Evolutionary conservation across 2,113 vertebrate species (phyloP), one percentile per base, ranked within the genome.

Genomic region (Vireo altiloquus): DNA sequence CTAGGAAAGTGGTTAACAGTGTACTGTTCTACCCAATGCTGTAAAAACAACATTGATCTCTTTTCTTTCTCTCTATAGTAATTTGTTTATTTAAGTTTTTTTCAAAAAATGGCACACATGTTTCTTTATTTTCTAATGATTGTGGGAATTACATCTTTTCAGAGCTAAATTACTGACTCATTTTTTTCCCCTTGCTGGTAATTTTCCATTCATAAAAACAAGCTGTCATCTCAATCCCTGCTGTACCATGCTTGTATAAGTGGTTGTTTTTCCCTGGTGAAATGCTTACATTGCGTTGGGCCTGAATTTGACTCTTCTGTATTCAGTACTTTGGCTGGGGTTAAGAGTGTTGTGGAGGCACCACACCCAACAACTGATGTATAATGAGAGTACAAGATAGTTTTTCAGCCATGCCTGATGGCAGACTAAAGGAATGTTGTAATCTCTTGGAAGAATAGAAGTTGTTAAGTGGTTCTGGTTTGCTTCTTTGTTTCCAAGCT

Each of bases 101-200:
- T 80, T 11, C 8, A 13, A 52, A 63, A 91, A 82, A 18, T 33
- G 28, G 37, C 6, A 3, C 70, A 75, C 28, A 12, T 50, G 74
- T 77, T 91, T 87, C 74, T 92, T 84, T 89, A 75, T 89, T n/a
- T 95, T 77, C 63, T 70, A 47, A 83, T 63, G 65, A 63, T 77
- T 66, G 39, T 63, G 84, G 59, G 59, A 96, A 80, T 95, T 86
- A 30, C 56, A 78, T 81, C 35, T 96, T 92, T 93, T 75, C 88
- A 93, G 75, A 88, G 37, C 56, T 83, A 71, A 95, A 86, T 95
- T 90, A 81, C 65, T 83, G 74, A 5, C 69, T 71, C 23, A 28
- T 54, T 85, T 90, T 61, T 77, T 72, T 9, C 60, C 33, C 78
- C 70, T 50, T 92, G 83, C 80, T 90, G 27, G 72, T 87, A 94